Base-by-base conservation (phyloP, 2,797 vertebrate species). In the Toxotes lorentzi region DNA sequence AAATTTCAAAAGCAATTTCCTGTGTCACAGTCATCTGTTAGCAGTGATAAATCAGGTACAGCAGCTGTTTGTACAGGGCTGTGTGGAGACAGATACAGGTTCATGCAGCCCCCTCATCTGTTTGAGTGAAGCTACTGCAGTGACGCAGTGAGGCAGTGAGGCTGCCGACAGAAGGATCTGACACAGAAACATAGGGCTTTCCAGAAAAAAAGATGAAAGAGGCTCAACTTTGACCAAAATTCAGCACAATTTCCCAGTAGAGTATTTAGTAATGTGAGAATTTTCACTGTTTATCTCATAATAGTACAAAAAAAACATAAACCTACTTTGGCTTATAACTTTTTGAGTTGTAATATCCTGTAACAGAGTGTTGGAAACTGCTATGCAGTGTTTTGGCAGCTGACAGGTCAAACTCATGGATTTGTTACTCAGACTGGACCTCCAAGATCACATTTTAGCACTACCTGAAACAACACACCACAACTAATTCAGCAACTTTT, bases 1-100 rank as follows among this genome's bases (percentile, higher is more conserved):
- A 72, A 48, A 78, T 66, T 73, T 63, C 50, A 79, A 32, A 23
- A 4, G 13, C n/a, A 23, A 45, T 71, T 72, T 78, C 48, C 73
- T 70, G 35, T 16, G 67, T 60, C 24, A 57, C 21, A 12, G 54
- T 5, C 12, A 14, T 23, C 47, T 62, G 54, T 61, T 59, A 48
- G 63, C 48, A 9, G 48, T 7, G 30, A 76, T 79, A 73, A 54
- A 62, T 72, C 76, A 56, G 67, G 2, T 8, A 23, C 30, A 61
- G 60, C 35, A 27, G 51, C 35, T 63, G 21, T 66, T 62, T 74
- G 27, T 60, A 65, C 12, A 51, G 13, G 51, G 47, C 47, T 0
- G 61, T 0, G 4, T n/a, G 56, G 47, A 61, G 40, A 41, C 59
- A 41, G 35, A 62, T 10, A 12, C 7, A 12, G 40, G 5, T 47